Evolutionary conservation across 1,140 invertebrate species (phyloP).

Genomic region (Diorhabda sublineata): DNA sequence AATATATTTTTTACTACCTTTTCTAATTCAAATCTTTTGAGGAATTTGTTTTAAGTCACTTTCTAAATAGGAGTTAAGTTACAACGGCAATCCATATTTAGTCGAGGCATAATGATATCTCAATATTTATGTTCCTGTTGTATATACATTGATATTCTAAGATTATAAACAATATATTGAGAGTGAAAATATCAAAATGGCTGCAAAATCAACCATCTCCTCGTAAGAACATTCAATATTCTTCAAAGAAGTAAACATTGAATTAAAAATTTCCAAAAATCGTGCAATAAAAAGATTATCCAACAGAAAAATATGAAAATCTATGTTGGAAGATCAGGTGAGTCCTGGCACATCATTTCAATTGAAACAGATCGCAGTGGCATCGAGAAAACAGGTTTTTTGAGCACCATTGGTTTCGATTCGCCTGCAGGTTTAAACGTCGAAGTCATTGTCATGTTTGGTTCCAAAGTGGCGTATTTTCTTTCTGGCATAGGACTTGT

Average conservation of each 20-base stretch:
- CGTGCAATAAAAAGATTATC: background rate
- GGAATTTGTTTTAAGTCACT: background rate
- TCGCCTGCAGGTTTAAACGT: slow-evolving; percentile 43
- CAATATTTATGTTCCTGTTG: background rate
- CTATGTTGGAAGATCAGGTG: slow-evolving; percentile 37
- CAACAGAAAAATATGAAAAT: slow-evolving; percentile 8
- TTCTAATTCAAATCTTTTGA: no score
- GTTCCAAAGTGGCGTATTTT: slow-evolving; percentile 34
- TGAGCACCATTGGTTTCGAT: slow-evolving; percentile 43
- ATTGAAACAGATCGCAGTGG: slow-evolving; percentile 31
- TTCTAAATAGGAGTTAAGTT: background rate
- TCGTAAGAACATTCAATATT: background rate
- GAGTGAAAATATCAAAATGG: background rate
- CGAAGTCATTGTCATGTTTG: slow-evolving; percentile 29
- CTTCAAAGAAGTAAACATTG: slow-evolving; percentile 8
- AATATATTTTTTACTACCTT: no score
- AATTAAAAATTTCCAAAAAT: slow-evolving; percentile 5
- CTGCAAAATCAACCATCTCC: background rate
- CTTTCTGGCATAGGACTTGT: slow-evolving; percentile 41
- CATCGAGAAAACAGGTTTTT: slow-evolving; percentile 45
- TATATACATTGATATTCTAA: background rate
- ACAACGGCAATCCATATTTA: background rate
- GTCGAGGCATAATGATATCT: background rate
- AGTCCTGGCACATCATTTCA: slow-evolving; percentile 32
- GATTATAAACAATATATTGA: background rate